Base-by-base conservation (phyloP, 2,113 vertebrate genomes). In the Trematomus loennbergii region DNA sequence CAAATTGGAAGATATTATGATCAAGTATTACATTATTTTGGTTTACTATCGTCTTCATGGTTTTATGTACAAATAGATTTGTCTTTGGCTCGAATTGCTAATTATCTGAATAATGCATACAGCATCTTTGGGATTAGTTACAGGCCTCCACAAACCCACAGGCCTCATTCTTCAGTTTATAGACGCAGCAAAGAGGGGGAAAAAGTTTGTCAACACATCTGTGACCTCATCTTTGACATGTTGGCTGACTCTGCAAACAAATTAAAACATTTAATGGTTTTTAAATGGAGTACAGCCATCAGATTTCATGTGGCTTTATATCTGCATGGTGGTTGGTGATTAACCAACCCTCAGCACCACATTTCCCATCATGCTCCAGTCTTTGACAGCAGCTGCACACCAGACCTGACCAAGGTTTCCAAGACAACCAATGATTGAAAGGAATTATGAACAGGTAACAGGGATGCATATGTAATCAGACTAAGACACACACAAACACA, bases 391-490 rank as follows among this genome's bases (percentile, higher is more conserved):
- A 92, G 84, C 89, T 87, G 91, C 45, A 65, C 53, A 85, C 72
- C 86, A 89, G 83, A 87, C 62, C 46, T 52, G 61, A 83, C 60
- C 48, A 54, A 72, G 58, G 91, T 92, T 89, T 79, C 91, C 89
- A 88, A 46, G 79, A 85, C 88, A 91, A 91, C 88, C 71, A 15
- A 53, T 61, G 67, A 36, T 62, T 2, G 18, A 72, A 62, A 74
- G 70, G 62, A 60, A 84, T 75, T 60, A 75, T 10, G 22, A 12
- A 62, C 10, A 18, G 72, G 69, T 49, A 54, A 66, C 74, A 65
- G 68, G n/a, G 72, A 77, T 45, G 53, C 58, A 61, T 52, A 58
- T 20, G 63, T 68, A 25, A 71, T 67, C 7, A 29, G 40, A 71
- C 53, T 71, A 33, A 43, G 17, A 52, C 36, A 75, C 43, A 66